Evolutionary conservation across 2,797 vertebrate species (phyloP).

Genomic region (Hemitrygon akajei): DNA sequence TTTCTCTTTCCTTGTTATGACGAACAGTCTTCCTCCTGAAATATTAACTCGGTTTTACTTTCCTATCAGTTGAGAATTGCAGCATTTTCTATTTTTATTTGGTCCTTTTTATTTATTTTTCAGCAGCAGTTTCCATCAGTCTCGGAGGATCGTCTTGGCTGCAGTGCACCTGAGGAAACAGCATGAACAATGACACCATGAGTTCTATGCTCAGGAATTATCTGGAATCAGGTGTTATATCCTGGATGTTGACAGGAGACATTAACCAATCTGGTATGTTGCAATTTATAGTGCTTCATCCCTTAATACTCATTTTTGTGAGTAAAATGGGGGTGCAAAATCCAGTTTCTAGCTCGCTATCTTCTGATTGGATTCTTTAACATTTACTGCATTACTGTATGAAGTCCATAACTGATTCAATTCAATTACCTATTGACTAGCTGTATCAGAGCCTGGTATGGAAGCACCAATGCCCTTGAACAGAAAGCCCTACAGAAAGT

Average conservation of each 20-base stretch:
- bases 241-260: not conserved
- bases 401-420: not conserved
- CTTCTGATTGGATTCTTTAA: not conserved
- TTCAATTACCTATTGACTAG: too few species aligned
- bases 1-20: too few species aligned
- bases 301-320: too few species aligned
- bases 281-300: not conserved
- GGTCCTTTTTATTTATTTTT: not conserved
- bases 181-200: too few species aligned
- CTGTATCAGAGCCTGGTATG: too few species aligned
- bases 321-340: not conserved
- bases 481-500: too few species aligned
- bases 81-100: too few species aligned
- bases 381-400: not conserved
- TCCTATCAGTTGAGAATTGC: too few species aligned
- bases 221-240: not conserved
- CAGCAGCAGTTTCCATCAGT: not conserved
- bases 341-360: not conserved
- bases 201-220: not conserved
- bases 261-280: not conserved
- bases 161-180: not conserved
- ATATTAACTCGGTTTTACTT: too few species aligned
- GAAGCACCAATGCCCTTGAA: too few species aligned
- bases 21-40: too few species aligned
- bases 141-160: not conserved